A percentile compares a stretch with the other conserved stretches of the same genome.
phyloP scores from a whole-genome alignment of 2,888 invertebrate genomes.

The Mongoloraphidia duomilia region DNA sequence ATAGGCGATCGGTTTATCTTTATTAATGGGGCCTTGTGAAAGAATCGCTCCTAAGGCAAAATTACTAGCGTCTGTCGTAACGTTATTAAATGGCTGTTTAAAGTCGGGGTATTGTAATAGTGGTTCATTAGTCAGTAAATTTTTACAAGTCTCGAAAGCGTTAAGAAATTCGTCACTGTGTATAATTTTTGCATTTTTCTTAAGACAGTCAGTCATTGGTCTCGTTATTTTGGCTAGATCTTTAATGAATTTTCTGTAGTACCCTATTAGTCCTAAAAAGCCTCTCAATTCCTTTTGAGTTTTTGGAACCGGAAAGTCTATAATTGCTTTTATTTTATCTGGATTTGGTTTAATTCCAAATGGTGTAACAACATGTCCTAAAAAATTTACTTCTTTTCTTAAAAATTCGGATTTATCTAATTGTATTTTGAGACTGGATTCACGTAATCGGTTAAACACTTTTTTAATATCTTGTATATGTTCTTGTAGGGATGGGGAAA shows the following conservation, averaged over 20 bases:
- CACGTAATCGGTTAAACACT: slow-evolving; percentile 10
- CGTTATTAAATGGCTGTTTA: slow-evolving; percentile 17
- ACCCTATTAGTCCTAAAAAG: no score
- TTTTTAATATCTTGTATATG: slow-evolving; percentile 8
- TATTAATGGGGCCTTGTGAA: slow-evolving; percentile 18
- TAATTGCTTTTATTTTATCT: no score
- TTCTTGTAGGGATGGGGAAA: slow-evolving; percentile 8
- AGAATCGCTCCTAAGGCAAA: slow-evolving; percentile 19
- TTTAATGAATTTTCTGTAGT: no score
- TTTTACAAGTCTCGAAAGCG: no score
- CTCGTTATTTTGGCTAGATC: no score
- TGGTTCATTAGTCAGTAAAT: no score
- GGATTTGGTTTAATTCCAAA: no score
- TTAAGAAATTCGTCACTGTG: slow-evolving; percentile 9
- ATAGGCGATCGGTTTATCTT: slow-evolving; percentile 24
- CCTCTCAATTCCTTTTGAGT: no score
- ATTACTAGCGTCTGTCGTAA: slow-evolving; percentile 24
- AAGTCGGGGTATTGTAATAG: no score
- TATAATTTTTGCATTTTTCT: no score
- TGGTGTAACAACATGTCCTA: slow-evolving; percentile 12
- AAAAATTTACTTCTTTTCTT: slow-evolving; percentile 10
- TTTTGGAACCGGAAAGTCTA: no score
- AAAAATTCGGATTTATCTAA: slow-evolving; percentile 14
- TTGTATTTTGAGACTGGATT: slow-evolving; percentile 14
- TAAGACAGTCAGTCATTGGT: no score